Evolutionary conservation across 2,113 vertebrate species (phyloP).

Genomic region (Gopherus flavomarginatus): DNA sequence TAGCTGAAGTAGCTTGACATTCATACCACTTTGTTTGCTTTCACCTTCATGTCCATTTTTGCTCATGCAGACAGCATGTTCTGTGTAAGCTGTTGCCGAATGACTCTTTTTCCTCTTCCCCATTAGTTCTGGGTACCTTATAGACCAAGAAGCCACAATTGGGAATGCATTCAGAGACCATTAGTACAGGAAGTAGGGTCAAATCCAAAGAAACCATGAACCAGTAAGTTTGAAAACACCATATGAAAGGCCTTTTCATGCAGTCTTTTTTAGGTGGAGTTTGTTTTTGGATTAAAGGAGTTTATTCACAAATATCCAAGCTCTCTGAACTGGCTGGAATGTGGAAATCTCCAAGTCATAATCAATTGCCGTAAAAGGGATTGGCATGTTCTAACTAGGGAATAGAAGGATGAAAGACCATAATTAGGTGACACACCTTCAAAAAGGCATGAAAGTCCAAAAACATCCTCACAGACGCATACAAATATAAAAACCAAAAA

Average conservation of each 20-base stretch:
- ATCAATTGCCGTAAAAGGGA: constrained; percentile 73
- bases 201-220: constrained; percentile 75
- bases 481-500: constrained; percentile 54
- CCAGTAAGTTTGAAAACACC: constrained; percentile 71
- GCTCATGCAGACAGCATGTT: constrained; percentile 33
- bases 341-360: constrained; percentile 79
- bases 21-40: constrained; percentile 44
- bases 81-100: constrained; percentile 55
- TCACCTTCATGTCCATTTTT: background rate
- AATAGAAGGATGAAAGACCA: constrained; percentile 76
- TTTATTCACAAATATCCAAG: constrained; percentile 81
- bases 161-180: constrained; percentile 79
- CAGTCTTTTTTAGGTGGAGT: constrained; percentile 79
- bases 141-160: constrained; percentile 71
- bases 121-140: constrained; percentile 51
- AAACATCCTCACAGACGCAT: constrained; percentile 66
- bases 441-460: constrained; percentile 70
- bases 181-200: constrained; percentile 78
- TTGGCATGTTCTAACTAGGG: constrained; percentile 67
- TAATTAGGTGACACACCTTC: constrained; percentile 78
- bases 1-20: background rate
- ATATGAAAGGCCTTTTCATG: constrained; percentile 82
- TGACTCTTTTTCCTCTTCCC: constrained; percentile 64
- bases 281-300: constrained; percentile 84
- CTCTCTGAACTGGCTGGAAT: constrained; percentile 77